phyloP scores from a whole-genome alignment of 2,113 vertebrate genomes.

The Xenopus tropicalis region DNA sequence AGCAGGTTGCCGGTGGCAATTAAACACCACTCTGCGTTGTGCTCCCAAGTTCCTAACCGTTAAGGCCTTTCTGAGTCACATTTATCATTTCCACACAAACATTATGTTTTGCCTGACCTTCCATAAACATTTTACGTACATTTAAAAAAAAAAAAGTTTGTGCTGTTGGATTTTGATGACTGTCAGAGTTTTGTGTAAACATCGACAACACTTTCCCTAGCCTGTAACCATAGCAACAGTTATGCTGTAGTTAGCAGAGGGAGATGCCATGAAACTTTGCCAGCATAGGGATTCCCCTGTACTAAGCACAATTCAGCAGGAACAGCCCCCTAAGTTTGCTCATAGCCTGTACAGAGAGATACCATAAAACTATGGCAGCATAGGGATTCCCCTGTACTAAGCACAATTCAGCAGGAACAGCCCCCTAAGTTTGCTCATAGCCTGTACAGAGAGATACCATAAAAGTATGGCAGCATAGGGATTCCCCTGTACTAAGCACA shows the following conservation, averaged over 20 bases:
- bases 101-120: slow-evolving; percentile 16
- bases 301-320: no score
- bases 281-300: no score
- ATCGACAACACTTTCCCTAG: background rate
- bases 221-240: background rate
- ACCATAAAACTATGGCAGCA: no score
- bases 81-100: slow-evolving; percentile 15
- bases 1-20: background rate
- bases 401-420: no score
- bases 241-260: background rate
- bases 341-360: no score
- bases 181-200: background rate
- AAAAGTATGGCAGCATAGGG: no score
- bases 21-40: background rate
- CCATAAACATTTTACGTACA: slow-evolving; percentile 4
- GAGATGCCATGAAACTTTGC: no score
- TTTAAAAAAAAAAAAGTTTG: background rate
- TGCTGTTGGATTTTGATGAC: background rate
- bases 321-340: no score
- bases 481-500: no score
- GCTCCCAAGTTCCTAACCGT: background rate
- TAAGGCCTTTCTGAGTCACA: background rate
- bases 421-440: no score
- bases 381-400: no score
- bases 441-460: no score